Conservation (phyloP, 2,113 vertebrate species). For the Scytalopus superciliaris region DNA sequence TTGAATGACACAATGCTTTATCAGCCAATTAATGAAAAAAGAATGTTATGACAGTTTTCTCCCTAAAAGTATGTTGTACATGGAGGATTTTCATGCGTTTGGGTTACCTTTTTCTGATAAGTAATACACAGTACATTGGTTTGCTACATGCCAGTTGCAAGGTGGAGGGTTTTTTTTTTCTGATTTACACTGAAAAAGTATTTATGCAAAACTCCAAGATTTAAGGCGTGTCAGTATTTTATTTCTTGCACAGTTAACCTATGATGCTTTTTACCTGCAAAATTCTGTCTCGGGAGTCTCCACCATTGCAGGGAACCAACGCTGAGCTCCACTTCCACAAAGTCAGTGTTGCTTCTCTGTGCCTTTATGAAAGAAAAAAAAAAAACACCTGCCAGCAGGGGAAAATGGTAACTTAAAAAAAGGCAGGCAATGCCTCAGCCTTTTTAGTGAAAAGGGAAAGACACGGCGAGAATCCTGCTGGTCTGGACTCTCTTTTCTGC, state of each 20-base stretch:
- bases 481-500: background rate
- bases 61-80: background rate
- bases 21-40: background rate
- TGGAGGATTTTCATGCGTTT: background rate
- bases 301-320: background rate
- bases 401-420: background rate
- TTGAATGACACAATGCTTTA: background rate
- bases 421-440: background rate
- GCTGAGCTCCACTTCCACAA: background rate
- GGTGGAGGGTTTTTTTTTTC: background rate
- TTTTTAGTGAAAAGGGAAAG: background rate
- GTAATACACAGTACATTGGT: background rate
- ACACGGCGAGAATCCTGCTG: background rate
- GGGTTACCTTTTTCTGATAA: background rate
- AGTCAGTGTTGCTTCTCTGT: background rate
- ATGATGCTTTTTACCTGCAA: background rate
- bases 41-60: background rate
- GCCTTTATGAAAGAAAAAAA: background rate
- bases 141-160: background rate
- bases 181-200: background rate
- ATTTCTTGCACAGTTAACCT: background rate
- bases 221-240: background rate
- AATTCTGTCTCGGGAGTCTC: background rate
- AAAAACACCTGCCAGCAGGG: background rate
- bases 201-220: background rate